Evolutionary conservation across 1,140 invertebrate genomes (phyloP).

Genomic region (Leptopilina clavipes): DNA sequence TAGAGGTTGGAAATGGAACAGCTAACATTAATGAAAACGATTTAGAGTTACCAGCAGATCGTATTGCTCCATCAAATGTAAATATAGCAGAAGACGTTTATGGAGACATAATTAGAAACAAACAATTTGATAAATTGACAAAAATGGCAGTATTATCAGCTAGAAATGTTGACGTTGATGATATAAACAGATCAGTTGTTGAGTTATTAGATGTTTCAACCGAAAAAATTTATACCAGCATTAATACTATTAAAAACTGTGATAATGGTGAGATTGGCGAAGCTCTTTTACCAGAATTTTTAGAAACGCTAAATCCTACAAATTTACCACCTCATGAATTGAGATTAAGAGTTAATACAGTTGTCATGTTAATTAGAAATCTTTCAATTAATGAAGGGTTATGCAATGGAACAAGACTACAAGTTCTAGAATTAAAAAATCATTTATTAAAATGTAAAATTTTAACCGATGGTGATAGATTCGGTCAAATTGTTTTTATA

Average conservation of each 20-base stretch:
- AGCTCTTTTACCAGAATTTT: not conserved
- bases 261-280: not conserved
- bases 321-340: not conserved
- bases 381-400: too few species aligned
- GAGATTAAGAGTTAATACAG: not conserved
- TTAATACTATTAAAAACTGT: not conserved
- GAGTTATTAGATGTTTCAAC: too few species aligned
- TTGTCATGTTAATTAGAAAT: too few species aligned
- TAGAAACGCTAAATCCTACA: not conserved
- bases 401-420: too few species aligned
- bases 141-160: not conserved
- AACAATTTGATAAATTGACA: conserved; percentile 9
- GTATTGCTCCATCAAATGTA: conserved; percentile 3
- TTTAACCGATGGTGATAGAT: not conserved
- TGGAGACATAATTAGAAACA: conserved; percentile 12
- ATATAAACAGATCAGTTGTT: too few species aligned
- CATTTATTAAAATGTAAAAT: too few species aligned
- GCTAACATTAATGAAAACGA: conserved; percentile 44
- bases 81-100: conserved; percentile 23
- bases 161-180: conserved; percentile 41
- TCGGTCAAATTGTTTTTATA: not conserved
- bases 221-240: not conserved
- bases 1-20: conserved; percentile 37
- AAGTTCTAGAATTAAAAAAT: too few species aligned
- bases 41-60: conserved; percentile 39